These are phyloP conservation scores for Gambelia wislizenii DNA, from an alignment of 2,797 vertebrate genomes.

Conservation along the genomic window DNA sequence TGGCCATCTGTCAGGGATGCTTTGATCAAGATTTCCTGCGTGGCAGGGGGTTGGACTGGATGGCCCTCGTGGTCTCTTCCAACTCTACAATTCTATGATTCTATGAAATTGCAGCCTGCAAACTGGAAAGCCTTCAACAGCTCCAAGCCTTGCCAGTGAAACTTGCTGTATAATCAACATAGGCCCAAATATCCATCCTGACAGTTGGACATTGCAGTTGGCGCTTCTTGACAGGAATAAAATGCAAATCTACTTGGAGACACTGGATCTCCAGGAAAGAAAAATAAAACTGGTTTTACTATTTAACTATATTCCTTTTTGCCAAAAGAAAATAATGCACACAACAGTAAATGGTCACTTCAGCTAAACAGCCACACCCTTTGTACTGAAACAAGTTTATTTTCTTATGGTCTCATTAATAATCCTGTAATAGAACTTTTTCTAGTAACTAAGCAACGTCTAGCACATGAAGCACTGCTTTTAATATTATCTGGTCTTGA, in stretches of 20 bases:
- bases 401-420: conserved; percentile 51
- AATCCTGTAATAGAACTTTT: conserved; percentile 16
- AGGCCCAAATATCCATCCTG: not conserved
- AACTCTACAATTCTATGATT: too few relatives aligned
- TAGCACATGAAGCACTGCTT: not conserved
- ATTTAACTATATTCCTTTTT: not conserved
- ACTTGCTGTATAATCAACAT: not conserved
- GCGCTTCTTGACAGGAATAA: not conserved
- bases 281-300: not conserved
- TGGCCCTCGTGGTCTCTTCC: too few relatives aligned
- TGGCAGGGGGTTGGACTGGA: too few relatives aligned
- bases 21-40: too few relatives aligned
- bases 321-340: conserved; percentile 25
- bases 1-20: too few relatives aligned
- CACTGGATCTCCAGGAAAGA: not conserved
- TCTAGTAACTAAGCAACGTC: conserved; percentile 49
- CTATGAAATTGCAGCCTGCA: not conserved
- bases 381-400: conserved; percentile 38
- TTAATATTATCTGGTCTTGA: accelerated
- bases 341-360: not conserved
- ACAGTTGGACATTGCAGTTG: not conserved
- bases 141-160: not conserved
- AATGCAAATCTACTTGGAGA: not conserved
- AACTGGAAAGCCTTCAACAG: not conserved
- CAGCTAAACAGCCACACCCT: conserved; percentile 38